Base-by-base conservation (phyloP, 2,888 invertebrate genomes). In the Drosophila paramelanica region DNA sequence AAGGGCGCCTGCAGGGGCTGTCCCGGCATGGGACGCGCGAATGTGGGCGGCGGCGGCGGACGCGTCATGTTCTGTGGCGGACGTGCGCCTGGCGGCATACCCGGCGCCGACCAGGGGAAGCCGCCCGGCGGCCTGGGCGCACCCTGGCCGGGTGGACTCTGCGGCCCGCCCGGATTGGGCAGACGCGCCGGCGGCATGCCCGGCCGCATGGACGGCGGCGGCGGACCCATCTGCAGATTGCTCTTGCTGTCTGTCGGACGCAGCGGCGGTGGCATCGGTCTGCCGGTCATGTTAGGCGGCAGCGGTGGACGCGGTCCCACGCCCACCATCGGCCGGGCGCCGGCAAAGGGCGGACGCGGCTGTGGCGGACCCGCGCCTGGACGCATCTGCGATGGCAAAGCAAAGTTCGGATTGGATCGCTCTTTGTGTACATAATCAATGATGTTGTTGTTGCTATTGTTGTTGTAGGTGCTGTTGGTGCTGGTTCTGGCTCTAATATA, bases 201-300 rank as follows among this genome's bases (percentile, higher is more conserved):
- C 2, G 88, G 87, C 10, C 90, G 88, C 62, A 84, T 75, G 31
- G 77, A 74, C 41, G 79, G 88, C 17, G 84, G 74, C 17, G 86
- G 89, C 45, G 89, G 89, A 5, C 90, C 90, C 81, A 90, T 80
- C 27, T 91, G 59, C 59, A 93, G 80, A 58, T 91, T 92, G 59
- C 89, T 91, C 67, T 93, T 92, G 85, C 94, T 94, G 81, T 94
- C 94, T 51, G 92, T 86, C 53, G 93, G 88, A 20, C 91, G 90
- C 67, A 93, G 60, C 3, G 86, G 90, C 11, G 93, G 93, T 27
- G 89, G 90, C 77, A 85, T 82, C n/a, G 82, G 76, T 14, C 73
- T 81, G 25, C 62, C 73, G 14, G 52, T 73, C 89, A 89, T 89
- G 23, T 87, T 88, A 78, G 91, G 81, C 11, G 89, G 89, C 80